phyloP scores from a whole-genome alignment of 2,797 vertebrate species.

The Sebastes trivittatus region DNA sequence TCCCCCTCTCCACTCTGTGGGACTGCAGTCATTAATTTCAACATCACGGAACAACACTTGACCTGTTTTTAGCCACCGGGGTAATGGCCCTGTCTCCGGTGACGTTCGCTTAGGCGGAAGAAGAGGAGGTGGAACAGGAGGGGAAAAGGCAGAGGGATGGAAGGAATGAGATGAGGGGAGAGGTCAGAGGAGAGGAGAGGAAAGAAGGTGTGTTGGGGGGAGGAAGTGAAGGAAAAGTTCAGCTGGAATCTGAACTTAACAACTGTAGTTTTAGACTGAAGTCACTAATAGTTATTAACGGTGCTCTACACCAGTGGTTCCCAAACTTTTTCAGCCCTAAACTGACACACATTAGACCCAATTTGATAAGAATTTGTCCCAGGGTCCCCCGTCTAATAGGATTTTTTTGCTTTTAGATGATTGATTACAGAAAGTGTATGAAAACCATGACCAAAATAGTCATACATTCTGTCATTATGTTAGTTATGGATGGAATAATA shows the following conservation, averaged over 20 bases:
- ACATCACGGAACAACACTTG: constrained; percentile 66
- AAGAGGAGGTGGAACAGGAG: constrained; percentile 9
- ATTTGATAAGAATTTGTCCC: too few species aligned
- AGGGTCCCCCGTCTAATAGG: too few species aligned
- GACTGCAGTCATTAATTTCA: constrained; percentile 58
- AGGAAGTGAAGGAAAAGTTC: constrained; percentile 9
- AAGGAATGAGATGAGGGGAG: constrained; percentile 1
- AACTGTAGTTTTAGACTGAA: neutral
- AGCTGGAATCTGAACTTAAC: neutral
- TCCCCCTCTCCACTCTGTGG: constrained; percentile 30
- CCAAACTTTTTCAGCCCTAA: too few species aligned
- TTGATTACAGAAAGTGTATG: too few species aligned
- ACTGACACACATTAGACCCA: too few species aligned
- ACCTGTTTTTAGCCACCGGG: constrained; percentile 52
- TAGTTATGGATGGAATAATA: too few species aligned
- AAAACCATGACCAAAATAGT: too few species aligned
- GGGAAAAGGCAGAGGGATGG: neutral
- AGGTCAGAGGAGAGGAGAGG: neutral
- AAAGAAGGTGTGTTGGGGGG: neutral
- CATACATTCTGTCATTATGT: too few species aligned
- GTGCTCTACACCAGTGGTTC: too few species aligned
- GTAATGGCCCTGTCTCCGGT: constrained; percentile 39
- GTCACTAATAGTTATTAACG: neutral
- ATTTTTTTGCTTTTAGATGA: too few species aligned
- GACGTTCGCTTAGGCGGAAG: constrained; percentile 26